Base-by-base conservation (phyloP, 2,888 invertebrate genomes). In the Campoplex nolae region DNA sequence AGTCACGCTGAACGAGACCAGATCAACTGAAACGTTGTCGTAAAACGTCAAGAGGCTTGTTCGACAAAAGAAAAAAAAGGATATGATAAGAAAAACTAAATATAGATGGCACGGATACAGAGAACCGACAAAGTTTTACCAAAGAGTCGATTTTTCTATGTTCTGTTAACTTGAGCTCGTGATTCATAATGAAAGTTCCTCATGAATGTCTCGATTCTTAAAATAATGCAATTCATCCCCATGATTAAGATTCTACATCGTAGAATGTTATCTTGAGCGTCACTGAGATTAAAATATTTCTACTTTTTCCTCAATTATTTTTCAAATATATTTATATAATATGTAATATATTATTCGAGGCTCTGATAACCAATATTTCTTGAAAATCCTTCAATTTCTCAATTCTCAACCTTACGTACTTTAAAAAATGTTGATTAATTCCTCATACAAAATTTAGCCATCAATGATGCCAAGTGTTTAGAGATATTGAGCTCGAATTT, bases 1-100 rank as follows among this genome's bases (percentile, higher is more conserved):
- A 23, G 62, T 78, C 71, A 70, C 56, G 76, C 80, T 48, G 32
- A 56, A 74, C 67, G 75, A 58, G 11, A 16, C 48, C 4, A 28
- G n/a, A 32, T 74, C 18, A 18, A 84, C 75, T 65, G 58, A 18
- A 3, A 67, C 13, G n/a, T 51, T 32, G 32, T 16, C 3, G 51
- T 18, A 13, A 67, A 35, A 67, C 51, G 71, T 38, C 48, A 18
- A 67, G 58, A 73, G 38, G 23, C 8, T 48, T 16, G 48, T 62
- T 4, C 18, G 16, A 3, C 42, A 51, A 3, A 65, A 54, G 18
- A 38, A 16, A 35, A 76, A n/a, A 56, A 16, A 65, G 38, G 7
- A 9, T 23, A 13, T 32, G 68, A 74, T 67, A 62, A 65, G 70
- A 16, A 51, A 42, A 45, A 28, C 4, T 71, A 28, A 23, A 18